phyloP scores from a whole-genome alignment of 2,797 vertebrate species.

The Morus bassanus region DNA sequence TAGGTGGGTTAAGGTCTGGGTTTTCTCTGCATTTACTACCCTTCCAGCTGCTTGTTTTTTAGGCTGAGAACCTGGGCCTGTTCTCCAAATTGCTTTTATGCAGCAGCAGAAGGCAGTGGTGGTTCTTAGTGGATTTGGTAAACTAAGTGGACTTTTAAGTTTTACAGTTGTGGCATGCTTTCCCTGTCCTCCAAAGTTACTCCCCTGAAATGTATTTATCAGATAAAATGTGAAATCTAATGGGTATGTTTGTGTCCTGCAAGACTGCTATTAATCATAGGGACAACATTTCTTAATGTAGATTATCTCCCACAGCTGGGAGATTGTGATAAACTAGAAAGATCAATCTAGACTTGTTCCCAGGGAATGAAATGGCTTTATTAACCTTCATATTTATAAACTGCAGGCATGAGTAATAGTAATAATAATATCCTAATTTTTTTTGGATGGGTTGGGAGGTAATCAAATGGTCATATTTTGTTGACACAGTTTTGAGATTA shows the following conservation, averaged over 20 bases:
- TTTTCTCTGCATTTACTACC: background rate
- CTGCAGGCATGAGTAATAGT: background rate
- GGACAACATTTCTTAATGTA: background rate
- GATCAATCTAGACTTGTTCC: background rate
- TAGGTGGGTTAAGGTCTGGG: background rate
- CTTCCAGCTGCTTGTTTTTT: background rate
- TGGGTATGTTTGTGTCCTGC: background rate
- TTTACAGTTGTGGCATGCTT: background rate
- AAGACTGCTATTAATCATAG: slow-evolving; percentile 28
- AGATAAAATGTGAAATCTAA: background rate
- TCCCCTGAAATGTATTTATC: background rate
- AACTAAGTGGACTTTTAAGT: background rate
- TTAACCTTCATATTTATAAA: slow-evolving; percentile 43
- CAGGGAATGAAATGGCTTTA: background rate
- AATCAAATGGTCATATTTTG: background rate
- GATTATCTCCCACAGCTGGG: slow-evolving; percentile 28
- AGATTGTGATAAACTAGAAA: slow-evolving; percentile 22
- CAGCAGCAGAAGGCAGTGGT: background rate
- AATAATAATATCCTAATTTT: background rate
- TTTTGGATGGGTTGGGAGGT: background rate
- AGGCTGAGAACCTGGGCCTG: background rate
- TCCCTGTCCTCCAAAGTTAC: background rate
- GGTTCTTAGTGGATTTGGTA: background rate
- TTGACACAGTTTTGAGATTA: background rate
- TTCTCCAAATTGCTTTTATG: background rate